Evolutionary conservation across 2,797 vertebrate genomes (phyloP).

Genomic region (Muscicapa striata): DNA sequence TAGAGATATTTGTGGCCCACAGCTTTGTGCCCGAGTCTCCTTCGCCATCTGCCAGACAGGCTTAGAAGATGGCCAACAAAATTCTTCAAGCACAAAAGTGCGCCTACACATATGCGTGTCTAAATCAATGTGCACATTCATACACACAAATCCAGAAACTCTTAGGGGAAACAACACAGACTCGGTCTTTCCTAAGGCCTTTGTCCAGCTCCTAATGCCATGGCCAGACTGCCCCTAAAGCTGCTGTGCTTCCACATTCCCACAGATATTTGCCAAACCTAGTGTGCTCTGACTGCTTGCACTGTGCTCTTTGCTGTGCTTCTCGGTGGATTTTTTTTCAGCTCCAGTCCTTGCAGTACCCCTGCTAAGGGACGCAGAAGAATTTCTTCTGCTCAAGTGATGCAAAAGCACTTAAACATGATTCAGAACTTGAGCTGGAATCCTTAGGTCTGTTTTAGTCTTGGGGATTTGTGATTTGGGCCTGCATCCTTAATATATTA

Average conservation of each 20-base stretch:
- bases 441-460: not conserved
- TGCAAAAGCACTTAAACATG: not conserved
- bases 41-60: not conserved
- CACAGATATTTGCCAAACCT: not conserved
- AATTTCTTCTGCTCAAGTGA: not conserved
- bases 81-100: not conserved
- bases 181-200: not conserved
- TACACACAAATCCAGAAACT: not conserved
- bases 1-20: not conserved
- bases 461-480: not conserved
- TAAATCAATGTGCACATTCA: accelerated
- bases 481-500: not conserved
- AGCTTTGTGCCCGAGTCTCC: not conserved
- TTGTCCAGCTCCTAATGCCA: not conserved
- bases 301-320: not conserved
- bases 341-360: not conserved
- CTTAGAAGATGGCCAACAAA: not conserved
- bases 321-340: not conserved
- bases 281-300: not conserved
- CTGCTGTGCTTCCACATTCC: not conserved
- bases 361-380: not conserved
- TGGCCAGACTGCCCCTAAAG: not conserved
- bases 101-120: accelerated
- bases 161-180: not conserved
- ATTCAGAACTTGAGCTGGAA: not conserved